Evolutionary conservation across 2,888 invertebrate genomes (phyloP), one percentile per base, ranked within the genome.

Genomic region (Gnatocerus cornutus): DNA sequence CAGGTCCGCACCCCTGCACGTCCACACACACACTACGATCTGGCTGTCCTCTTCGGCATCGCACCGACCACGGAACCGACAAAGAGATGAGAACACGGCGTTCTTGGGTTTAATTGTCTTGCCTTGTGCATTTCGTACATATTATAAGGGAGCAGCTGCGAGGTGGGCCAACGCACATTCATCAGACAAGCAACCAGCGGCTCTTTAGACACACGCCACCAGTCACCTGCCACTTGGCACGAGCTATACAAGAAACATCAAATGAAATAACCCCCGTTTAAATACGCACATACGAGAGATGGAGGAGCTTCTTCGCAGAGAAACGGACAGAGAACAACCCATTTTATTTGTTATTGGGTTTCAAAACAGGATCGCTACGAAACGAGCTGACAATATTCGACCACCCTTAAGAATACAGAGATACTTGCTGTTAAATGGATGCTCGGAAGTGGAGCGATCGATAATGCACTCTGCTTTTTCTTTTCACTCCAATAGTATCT

Each of bases 171-270:
- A 74, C 72, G 71, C 75, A 74, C 78, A 78, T 80, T 79, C 79
- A 79, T 77, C 79, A 79, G 81, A 76, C 80, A 53, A 79, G 79
- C 80, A 75, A 74, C 75, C 75, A 70, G 75, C 76, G 71, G 69
- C 73, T 78, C 78, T 78, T 84, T 84, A 86, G 87, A 87, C 86
- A 86, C 83, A 86, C 86, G 86, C 85, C 86, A 84, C 83, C 86
- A 84, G 83, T 86, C 86, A 86, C 84, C 84, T 85, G 79, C 80
- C 79, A 75, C 76, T 76, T 74, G 75, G 80, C 79, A 79, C 81
- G 79, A 78, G 81, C 77, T 76, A 73, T 65, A 62, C 68, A 73
- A 58, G 58, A 41, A 41, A 6, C 71, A 69, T 75, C 78, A 74
- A 78, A 79, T 77, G 76, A 78, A 80, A 79, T 79, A 80, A 78